A percentile compares a stretch with the other conserved stretches of the same genome.
These are phyloP conservation scores for Cinclus cinclus DNA, from an alignment of 2,113 vertebrate genomes.

Conservation along the genomic window DNA sequence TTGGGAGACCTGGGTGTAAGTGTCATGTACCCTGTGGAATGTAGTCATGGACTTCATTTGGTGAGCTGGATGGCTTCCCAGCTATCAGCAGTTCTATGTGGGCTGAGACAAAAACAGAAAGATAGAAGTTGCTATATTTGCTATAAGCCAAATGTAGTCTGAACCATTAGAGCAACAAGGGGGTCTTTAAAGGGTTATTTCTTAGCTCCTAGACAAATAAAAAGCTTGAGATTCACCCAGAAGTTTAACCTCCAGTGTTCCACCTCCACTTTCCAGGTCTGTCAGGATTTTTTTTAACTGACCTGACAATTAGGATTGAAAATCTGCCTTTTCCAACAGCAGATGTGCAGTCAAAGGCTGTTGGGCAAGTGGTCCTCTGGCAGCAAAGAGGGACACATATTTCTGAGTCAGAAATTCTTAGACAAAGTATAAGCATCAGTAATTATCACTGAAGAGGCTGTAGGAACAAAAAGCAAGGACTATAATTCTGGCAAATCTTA, in stretches of 20 bases:
- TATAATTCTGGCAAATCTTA: not conserved
- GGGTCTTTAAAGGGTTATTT: not conserved
- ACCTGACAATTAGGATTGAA: not conserved
- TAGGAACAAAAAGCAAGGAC: not conserved
- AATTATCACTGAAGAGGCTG: not conserved
- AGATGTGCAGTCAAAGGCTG: not conserved
- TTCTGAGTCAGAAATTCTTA: not conserved
- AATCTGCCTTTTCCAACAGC: not conserved
- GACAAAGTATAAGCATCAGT: not conserved
- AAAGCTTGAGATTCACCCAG: not conserved
- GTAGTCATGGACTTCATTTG: not conserved
- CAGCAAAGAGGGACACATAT: not conserved
- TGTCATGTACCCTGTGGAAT: slow-evolving; percentile 28
- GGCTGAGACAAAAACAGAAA: slow-evolving; percentile 8
- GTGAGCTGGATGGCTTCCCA: slow-evolving; percentile 41
- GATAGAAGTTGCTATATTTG: slow-evolving; percentile 10
- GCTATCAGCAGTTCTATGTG: slow-evolving; percentile 1
- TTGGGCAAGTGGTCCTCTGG: not conserved
- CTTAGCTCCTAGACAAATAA: not conserved
- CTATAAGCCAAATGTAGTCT: not conserved
- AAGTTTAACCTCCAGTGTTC: not conserved
- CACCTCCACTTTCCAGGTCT: not conserved
- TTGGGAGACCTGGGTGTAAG: not conserved
- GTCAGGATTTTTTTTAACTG: not conserved
- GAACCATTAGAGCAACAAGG: not conserved